Conservation (phyloP, 2,888 invertebrate genomes). For the Arrhopalites spinosus region DNA sequence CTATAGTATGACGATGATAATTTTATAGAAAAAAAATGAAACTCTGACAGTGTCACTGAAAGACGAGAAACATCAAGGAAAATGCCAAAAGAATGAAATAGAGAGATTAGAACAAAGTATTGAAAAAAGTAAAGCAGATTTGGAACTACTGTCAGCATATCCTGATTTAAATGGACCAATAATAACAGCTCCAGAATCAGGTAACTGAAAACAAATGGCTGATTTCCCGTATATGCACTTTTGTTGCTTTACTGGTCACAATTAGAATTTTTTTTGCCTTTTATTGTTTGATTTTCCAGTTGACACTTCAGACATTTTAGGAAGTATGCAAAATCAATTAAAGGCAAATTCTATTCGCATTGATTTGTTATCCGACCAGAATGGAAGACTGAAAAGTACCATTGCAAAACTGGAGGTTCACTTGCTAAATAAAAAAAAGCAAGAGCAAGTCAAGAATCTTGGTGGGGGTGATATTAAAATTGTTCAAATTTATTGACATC, state of each 20-base stretch:
- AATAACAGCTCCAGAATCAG: constrained; percentile 11
- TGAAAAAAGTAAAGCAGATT: constrained; percentile 24
- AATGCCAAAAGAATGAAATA: constrained; percentile 23
- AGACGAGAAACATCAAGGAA: constrained; percentile 21
- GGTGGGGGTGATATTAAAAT: not conserved
- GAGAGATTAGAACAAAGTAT: constrained; percentile 9
- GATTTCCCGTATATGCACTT: not conserved
- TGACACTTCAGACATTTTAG: constrained; percentile 33
- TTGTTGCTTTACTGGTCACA: not conserved
- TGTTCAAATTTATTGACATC: not conserved
- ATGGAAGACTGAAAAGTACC: constrained; percentile 38
- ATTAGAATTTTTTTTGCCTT: not conserved
- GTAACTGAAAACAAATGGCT: constrained; percentile 2
- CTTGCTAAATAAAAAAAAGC: not conserved
- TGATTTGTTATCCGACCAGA: constrained; percentile 45
- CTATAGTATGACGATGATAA: not conserved
- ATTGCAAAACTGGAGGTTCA: constrained; percentile 41
- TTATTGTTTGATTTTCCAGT: not conserved
- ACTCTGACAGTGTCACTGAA: constrained; percentile 5
- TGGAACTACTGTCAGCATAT: constrained; percentile 24
- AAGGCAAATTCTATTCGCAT: constrained; percentile 45
- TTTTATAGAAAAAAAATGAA: constrained; percentile 22
- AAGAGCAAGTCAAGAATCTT: not conserved
- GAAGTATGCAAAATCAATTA: constrained; percentile 47
- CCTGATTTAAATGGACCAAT: constrained; percentile 37